These are phyloP conservation scores for Platichthys stellatus DNA, from an alignment of 2,113 vertebrate genomes.

Conservation along the genomic window DNA sequence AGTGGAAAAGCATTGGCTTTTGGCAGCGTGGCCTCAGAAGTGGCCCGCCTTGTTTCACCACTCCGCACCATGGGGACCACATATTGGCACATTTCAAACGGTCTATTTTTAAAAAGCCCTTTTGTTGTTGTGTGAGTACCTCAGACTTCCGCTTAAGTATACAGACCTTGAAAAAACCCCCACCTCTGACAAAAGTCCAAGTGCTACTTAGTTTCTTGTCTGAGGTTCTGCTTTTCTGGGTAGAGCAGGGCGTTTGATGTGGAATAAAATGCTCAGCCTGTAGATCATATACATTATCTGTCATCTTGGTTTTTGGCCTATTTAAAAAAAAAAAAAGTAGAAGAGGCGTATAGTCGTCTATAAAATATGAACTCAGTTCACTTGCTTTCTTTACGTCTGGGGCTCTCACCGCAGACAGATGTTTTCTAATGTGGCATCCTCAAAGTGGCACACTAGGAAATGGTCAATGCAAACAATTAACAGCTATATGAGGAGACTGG, in stretches of 20 bases:
- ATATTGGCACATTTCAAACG: conserved; percentile 79
- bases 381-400: conserved; percentile 38
- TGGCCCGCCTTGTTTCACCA: conserved; percentile 73
- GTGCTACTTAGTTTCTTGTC: conserved; percentile 65
- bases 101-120: conserved; percentile 74
- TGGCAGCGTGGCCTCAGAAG: conserved; percentile 75
- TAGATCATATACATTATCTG: conserved; percentile 56
- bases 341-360: conserved; percentile 45
- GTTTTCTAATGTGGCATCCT: conserved; percentile 18
- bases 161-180: conserved; percentile 68
- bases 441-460: background rate
- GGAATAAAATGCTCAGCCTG: conserved; percentile 58
- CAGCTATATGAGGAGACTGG: background rate
- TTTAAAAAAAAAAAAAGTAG: conserved; percentile 32
- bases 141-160: conserved; percentile 76
- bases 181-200: conserved; percentile 68
- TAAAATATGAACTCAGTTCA: conserved; percentile 60
- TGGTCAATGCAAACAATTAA: background rate
- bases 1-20: conserved; percentile 77
- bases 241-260: conserved; percentile 54
- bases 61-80: conserved; percentile 78
- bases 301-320: conserved; percentile 54
- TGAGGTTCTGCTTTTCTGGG: conserved; percentile 69
- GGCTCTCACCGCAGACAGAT: conserved; percentile 39
- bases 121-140: conserved; percentile 76